phyloP scores from a whole-genome alignment of 1,140 invertebrate species.

The Atta texana region DNA sequence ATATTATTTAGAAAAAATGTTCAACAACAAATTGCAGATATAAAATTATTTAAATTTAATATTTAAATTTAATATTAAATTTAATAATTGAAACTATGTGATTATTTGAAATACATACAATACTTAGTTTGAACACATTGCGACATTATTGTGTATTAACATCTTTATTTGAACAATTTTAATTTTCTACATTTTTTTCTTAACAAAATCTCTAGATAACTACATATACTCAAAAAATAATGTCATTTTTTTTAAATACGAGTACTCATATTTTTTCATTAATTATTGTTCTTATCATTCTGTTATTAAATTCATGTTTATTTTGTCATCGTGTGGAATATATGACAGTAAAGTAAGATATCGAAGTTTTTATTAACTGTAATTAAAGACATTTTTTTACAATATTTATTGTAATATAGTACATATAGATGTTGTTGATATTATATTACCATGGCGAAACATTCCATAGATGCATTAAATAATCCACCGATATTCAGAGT shows the following conservation, averaged over 20 bases:
- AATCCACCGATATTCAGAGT: background rate
- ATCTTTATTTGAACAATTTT: background rate
- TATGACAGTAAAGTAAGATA: slow-evolving; percentile 25
- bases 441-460: slow-evolving; percentile 12
- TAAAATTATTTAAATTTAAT: background rate
- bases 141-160: background rate
- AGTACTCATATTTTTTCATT: background rate
- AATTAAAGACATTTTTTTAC: background rate
- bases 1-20: background rate
- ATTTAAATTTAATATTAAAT: no score
- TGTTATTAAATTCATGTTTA: background rate
- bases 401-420: background rate
- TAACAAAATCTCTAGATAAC: background rate
- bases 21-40: background rate
- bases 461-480: background rate
- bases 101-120: background rate
- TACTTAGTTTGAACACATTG: background rate
- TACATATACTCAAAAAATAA: background rate
- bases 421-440: background rate
- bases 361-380: background rate
- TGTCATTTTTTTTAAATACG: background rate
- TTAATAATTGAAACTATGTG: background rate
- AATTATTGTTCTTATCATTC: no score
- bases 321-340: background rate
- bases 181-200: background rate